These are phyloP conservation scores for Saxicola maurus DNA, from an alignment of 2,797 vertebrate species.

Conservation along the genomic window DNA sequence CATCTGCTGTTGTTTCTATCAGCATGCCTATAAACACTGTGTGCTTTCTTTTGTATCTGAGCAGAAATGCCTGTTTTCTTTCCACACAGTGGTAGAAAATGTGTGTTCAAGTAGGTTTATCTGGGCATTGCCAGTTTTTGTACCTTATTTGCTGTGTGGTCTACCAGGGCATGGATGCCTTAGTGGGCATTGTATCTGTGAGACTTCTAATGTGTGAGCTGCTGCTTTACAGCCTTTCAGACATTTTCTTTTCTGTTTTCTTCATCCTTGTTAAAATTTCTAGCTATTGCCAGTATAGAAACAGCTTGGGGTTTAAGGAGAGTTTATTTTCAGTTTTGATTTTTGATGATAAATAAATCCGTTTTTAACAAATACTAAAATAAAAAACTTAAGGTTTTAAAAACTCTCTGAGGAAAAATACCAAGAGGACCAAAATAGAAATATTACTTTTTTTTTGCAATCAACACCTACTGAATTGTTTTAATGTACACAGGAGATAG, in stretches of 20 bases:
- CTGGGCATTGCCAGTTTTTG: neutral
- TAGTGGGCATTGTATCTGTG: fast-evolving
- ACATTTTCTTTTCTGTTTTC: neutral
- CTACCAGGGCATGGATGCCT: neutral
- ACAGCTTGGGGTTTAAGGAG: neutral
- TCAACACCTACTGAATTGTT: neutral
- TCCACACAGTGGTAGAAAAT: neutral
- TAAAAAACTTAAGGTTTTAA: neutral
- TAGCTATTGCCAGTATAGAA: neutral
- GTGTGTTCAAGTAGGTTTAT: neutral
- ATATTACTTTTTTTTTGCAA: neutral
- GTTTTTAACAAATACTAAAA: neutral
- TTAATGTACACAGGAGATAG: neutral
- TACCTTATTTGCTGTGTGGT: neutral
- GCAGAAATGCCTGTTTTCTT: neutral
- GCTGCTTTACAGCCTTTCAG: neutral
- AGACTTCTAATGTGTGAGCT: neutral
- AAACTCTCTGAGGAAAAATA: neutral
- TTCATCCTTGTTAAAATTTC: neutral
- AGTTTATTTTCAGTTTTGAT: neutral
- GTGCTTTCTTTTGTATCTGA: neutral
- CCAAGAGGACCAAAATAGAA: neutral
- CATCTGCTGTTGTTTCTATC: neutral
- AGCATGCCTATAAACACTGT: neutral
- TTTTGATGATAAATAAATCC: neutral